phyloP scores from a whole-genome alignment of 2,888 invertebrate species.

The Cacoxenus indagator region DNA sequence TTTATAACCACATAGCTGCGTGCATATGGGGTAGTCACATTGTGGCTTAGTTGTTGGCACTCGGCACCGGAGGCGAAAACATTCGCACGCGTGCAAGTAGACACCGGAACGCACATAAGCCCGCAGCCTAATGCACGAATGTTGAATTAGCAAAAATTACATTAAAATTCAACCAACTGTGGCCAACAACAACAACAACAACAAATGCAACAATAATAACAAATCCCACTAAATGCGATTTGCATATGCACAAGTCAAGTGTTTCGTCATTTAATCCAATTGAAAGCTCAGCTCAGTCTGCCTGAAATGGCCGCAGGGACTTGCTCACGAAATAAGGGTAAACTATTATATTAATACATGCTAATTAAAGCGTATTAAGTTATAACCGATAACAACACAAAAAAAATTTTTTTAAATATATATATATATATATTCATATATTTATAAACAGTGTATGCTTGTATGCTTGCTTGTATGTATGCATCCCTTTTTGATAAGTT shows the following conservation, averaged over 20 bases:
- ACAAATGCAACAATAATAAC: neutral
- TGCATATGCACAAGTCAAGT: conserved; percentile 44
- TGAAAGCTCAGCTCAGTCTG: conserved; percentile 53
- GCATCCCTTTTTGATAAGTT: too few relatives aligned
- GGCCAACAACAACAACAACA: neutral
- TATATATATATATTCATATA: too few relatives aligned
- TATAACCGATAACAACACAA: too few relatives aligned
- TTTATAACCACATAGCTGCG: conserved; percentile 1
- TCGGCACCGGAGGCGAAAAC: conserved; percentile 29
- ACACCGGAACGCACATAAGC: neutral
- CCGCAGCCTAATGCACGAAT: conserved; percentile 1
- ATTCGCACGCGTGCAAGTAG: conserved; percentile 13
- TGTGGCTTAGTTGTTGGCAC: conserved; percentile 11
- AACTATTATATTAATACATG: neutral
- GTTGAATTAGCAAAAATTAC: conserved; percentile 52
- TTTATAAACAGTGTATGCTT: too few relatives aligned
- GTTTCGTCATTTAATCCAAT: conserved; percentile 57
- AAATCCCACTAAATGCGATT: neutral
- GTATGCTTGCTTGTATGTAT: too few relatives aligned
- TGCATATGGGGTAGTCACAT: neutral
- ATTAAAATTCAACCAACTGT: conserved; percentile 50
- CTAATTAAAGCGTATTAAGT: too few relatives aligned
- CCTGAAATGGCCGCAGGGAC: conserved; percentile 37
- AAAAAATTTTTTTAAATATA: too few relatives aligned
- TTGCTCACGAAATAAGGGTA: neutral